Percentiles rank a stretch among this genome's conserved stretches.
Conservation (phyloP, 37 sponge, comb jelly and placozoan genomes). For the Spongilla lacustris region DNA sequence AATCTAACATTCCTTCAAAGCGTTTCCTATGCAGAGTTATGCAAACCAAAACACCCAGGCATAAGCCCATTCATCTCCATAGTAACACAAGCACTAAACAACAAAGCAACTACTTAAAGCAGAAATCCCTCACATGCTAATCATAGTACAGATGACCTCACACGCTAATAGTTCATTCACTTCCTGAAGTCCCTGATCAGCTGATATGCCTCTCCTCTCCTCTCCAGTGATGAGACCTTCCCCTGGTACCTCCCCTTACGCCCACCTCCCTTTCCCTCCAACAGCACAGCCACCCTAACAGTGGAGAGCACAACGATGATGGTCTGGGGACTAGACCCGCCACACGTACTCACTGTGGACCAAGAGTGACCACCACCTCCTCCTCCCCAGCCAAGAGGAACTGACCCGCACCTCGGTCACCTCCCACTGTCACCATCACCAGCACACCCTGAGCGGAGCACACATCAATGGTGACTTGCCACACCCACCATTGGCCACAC, state of each 20-base stretch:
- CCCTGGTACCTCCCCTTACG: conserved; percentile 92
- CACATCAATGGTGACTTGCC: not conserved
- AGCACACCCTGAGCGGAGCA: conserved; percentile 40
- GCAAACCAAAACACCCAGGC: no score
- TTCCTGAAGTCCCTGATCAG: conserved; percentile 28
- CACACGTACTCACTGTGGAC: conserved; percentile 76
- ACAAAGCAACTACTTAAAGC: no score
- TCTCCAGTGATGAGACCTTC: conserved; percentile 75
- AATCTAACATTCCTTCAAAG: no score
- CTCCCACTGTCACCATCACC: conserved; percentile 85
- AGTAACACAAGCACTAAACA: no score
- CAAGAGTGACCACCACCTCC: conserved; percentile 63
- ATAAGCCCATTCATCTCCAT: no score
- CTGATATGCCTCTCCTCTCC: conserved; percentile 40
- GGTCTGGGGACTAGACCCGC: not conserved
- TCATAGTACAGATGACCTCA: no score
- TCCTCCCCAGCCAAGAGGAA: conserved; percentile 86
- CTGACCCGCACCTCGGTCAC: conserved; percentile 72
- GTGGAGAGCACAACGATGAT: not conserved
- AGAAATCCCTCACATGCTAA: no score
- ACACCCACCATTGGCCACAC: not conserved
- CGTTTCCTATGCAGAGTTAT: no score
- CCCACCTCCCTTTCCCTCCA: conserved; percentile 96
- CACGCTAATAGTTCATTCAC: no score
- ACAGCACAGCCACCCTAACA: conserved; percentile 69